Evolutionary conservation across 2,113 vertebrate genomes (phyloP).

Genomic region (Mandrillus leucophaeus): DNA sequence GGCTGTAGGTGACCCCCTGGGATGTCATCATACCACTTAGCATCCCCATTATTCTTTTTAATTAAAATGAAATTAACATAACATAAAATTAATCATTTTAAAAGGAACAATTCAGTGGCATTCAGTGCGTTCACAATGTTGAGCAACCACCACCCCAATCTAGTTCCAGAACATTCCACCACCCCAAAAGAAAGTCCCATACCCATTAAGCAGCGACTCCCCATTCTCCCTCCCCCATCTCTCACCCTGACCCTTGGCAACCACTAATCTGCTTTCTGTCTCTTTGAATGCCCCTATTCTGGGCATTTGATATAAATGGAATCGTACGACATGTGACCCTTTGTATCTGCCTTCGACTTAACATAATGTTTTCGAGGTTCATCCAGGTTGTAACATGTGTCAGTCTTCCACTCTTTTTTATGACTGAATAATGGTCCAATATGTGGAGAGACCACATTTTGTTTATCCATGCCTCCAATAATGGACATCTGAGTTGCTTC

Average conservation of each 20-base stretch:
- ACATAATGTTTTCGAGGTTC: background rate
- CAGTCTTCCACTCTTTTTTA: background rate
- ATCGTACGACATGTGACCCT: background rate
- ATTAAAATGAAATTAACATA: background rate
- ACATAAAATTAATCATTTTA: background rate
- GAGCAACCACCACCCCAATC: background rate
- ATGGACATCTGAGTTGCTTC: background rate
- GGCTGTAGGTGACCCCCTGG: background rate
- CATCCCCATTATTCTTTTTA: background rate
- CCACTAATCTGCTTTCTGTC: background rate
- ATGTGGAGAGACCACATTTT: fast-evolving
- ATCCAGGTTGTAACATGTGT: fast-evolving
- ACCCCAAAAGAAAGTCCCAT: background rate
- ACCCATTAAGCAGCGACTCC: fast-evolving
- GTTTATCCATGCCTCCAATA: fast-evolving
- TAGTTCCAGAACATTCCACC: background rate
- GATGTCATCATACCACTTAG: fast-evolving
- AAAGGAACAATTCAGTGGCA: background rate
- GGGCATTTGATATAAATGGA: background rate
- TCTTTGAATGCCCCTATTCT: background rate
- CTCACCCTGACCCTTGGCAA: background rate
- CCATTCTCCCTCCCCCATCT: background rate
- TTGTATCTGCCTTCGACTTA: background rate
- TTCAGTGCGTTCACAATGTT: background rate
- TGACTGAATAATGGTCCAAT: fast-evolving